Evolutionary conservation across 2,797 vertebrate genomes (phyloP).

Genomic region (Danio jaintianensis): DNA sequence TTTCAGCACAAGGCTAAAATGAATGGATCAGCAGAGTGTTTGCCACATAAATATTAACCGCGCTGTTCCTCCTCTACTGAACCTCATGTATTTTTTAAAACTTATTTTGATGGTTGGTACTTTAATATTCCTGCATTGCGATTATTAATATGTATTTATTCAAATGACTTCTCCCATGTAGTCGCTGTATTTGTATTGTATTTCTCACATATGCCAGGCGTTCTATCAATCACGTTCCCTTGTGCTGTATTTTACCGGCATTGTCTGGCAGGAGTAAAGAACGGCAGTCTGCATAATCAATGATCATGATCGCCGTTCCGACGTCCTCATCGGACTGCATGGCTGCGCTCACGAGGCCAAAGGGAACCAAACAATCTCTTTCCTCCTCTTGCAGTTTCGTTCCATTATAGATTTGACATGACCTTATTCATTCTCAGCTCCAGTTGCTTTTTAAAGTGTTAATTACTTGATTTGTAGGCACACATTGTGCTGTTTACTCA

Average conservation of each 20-base stretch:
- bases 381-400: constrained; percentile 55
- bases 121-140: constrained; percentile 2
- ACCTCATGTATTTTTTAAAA: constrained; percentile 32
- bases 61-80: constrained; percentile 4
- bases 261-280: constrained; percentile 17
- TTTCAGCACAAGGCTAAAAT: not conserved
- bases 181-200: constrained; percentile 1
- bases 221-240: not conserved
- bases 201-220: not conserved
- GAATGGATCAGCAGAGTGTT: not conserved
- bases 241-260: not conserved
- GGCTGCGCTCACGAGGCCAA: constrained; percentile 47
- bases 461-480: constrained; percentile 81
- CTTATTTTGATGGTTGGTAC: constrained; percentile 18
- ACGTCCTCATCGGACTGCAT: constrained; percentile 30
- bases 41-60: not conserved
- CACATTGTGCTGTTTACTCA: constrained; percentile 76
- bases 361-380: constrained; percentile 55
- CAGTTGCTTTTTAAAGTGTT: constrained; percentile 75
- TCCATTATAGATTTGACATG: constrained; percentile 65
- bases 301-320: constrained; percentile 7
- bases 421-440: constrained; percentile 69
- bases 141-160: constrained; percentile 25
- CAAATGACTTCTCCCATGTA: constrained; percentile 12
- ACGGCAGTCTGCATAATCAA: constrained; percentile 18